Evolutionary conservation across 2,888 invertebrate genomes (phyloP).

Genomic region (Reticulitermes lucifugus): DNA sequence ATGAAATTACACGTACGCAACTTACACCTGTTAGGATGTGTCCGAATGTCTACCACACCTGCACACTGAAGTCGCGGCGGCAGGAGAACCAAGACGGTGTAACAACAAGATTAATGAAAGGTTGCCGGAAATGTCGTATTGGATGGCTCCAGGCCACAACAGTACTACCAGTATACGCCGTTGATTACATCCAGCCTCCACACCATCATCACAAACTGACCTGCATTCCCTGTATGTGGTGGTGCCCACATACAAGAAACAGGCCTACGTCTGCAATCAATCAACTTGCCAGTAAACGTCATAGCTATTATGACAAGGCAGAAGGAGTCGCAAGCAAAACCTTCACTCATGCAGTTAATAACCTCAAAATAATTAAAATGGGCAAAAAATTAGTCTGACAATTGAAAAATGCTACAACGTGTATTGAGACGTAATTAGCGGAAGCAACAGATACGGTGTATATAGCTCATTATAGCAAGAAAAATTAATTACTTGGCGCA

Average conservation of each 20-base stretch:
- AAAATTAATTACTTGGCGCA: background rate
- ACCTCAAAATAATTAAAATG: constrained; percentile 3
- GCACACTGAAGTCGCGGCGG: background rate
- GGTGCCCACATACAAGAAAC: constrained; percentile 15
- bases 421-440: background rate
- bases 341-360: background rate
- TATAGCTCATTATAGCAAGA: background rate
- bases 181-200: background rate
- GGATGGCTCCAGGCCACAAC: constrained; percentile 6
- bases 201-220: background rate
- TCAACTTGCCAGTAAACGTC: constrained; percentile 10
- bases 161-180: constrained; percentile 3
- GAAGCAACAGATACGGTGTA: background rate
- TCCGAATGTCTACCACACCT: background rate
- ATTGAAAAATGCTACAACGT: constrained; percentile 23
- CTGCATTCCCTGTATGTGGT: constrained; percentile 1
- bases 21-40: constrained; percentile 4
- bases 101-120: constrained; percentile 9
- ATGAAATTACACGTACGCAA: constrained; percentile 7
- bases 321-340: constrained; percentile 23
- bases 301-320: background rate
- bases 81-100: background rate
- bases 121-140: constrained; percentile 18
- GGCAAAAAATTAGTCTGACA: constrained; percentile 1
- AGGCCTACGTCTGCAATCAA: background rate